Base-by-base conservation (phyloP, 23 tunicate species). In the Styela clava region DNA sequence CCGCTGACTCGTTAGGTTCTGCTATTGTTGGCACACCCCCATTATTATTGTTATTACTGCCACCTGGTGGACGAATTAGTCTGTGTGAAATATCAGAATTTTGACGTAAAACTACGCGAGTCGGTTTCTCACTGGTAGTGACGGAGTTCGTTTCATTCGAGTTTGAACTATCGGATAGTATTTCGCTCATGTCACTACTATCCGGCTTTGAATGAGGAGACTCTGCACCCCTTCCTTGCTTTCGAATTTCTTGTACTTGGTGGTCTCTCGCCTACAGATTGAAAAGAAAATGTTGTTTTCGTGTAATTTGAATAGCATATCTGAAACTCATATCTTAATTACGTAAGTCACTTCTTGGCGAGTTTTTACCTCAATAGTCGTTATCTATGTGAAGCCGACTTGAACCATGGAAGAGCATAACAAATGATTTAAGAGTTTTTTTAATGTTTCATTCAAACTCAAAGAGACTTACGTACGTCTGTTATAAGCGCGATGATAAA, bases 51-150 rank as follows among this genome's bases (percentile, higher is more conserved):
- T 56, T 44, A 56, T 52, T 52, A 52, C 65, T 26, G 33, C 64
- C 81, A 51, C 2, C 64, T 1, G 81, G 32, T 52, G 81, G 31
- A n/a, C 81, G 81, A 16, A 24, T 36, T 21, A 44, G 64, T 52
- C 65, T 76, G 24, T 76, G 64, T 0, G 81, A 44, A n/a, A 76
- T 44, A 64, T 76, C 81, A 0, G 81, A 76, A 64, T 44, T 76
- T 44, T 76, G 81, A 76, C 81, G 81, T 25, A 76, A 24, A n/a
- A 76, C 22, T 21, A 56, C 65, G 1, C 64, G 64, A 37, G 81
- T 76, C 26, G 64, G 64, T 0, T 76, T 52, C 27, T 34, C 78
- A 0, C 31, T 76, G 24, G 37, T 21, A 3, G 24, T 71, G 72
- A 51, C 79, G 61, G 31, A 52, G 56, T 19, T 25, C 26, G 72